Evolutionary conservation across 1,140 invertebrate species (phyloP).

Genomic region (Drosophila sucinea): DNA sequence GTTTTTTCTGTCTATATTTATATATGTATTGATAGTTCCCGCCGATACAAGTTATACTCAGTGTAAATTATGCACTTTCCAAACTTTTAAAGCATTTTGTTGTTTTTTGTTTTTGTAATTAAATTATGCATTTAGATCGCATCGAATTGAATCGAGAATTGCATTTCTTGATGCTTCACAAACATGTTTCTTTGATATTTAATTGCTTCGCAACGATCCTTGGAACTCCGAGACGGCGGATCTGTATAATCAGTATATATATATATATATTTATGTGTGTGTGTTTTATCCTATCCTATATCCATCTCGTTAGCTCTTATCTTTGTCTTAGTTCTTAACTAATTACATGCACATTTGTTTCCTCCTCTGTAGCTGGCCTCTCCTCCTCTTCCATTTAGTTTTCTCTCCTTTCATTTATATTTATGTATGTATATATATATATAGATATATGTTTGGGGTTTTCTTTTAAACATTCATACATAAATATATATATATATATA

Average conservation of each 20-base stretch:
- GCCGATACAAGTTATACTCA: constrained; percentile 71
- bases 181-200: constrained; percentile 61
- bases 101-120: constrained; percentile 57
- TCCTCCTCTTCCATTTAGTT: constrained; percentile 31
- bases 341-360: constrained; percentile 63
- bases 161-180: constrained; percentile 45
- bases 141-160: constrained; percentile 47
- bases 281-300: constrained; percentile 6
- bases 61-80: constrained; percentile 60
- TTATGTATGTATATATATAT: constrained; percentile 36
- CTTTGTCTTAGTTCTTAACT: constrained; percentile 79
- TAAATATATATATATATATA: constrained; percentile 45
- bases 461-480: constrained; percentile 26
- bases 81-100: constrained; percentile 69
- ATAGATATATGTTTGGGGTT: constrained; percentile 36
- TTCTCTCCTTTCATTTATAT: constrained; percentile 40
- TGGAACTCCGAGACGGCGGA: constrained; percentile 20
- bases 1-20: constrained; percentile 46
- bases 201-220: constrained; percentile 64
- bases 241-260: constrained; percentile 16
- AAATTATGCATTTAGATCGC: constrained; percentile 43
- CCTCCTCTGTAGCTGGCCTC: constrained; percentile 7
- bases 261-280: constrained; percentile 24
- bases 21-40: constrained; percentile 77
- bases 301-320: constrained; percentile 19